Percentiles rank a stretch among this genome's conserved stretches.
These are phyloP conservation scores for Thripadectes ignobilis DNA, from an alignment of 2,797 vertebrate species.

Conservation along the genomic window DNA sequence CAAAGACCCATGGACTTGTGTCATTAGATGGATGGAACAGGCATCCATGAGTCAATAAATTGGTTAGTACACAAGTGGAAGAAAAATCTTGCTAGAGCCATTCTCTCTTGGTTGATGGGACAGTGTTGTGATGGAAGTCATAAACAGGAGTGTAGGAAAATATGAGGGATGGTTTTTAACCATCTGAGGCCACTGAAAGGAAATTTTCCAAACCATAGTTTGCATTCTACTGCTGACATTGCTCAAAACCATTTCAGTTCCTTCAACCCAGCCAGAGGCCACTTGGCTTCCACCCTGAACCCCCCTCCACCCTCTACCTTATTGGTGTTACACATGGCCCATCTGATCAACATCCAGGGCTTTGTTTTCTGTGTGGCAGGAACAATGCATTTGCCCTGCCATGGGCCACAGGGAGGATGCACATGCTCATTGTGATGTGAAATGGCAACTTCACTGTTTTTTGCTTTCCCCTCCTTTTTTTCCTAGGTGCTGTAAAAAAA, in stretches of 20 bases:
- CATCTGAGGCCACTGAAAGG: not conserved
- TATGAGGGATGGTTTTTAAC: not conserved
- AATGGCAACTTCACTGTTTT: not conserved
- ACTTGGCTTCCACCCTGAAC: not conserved
- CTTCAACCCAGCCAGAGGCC: not conserved
- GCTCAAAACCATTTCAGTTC: not conserved
- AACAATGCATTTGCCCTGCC: not conserved
- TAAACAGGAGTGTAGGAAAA: not conserved
- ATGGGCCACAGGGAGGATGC: accelerated
- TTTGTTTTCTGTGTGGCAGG: not conserved
- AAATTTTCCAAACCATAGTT: not conserved
- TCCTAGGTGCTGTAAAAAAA: not conserved
- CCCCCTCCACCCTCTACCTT: not conserved
- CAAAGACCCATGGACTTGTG: not conserved
- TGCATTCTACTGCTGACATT: not conserved
- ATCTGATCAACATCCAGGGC: not conserved
- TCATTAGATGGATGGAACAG: not conserved
- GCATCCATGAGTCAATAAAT: not conserved
- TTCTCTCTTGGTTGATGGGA: not conserved
- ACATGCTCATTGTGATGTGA: not conserved
- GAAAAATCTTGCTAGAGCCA: not conserved
- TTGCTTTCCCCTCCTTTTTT: not conserved
- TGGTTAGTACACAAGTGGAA: not conserved
- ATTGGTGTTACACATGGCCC: accelerated
- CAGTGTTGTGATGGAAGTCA: not conserved